Percentiles rank a stretch among this genome's conserved stretches.
These are phyloP conservation scores for Vanessa tameamea DNA, from an alignment of 1,140 invertebrate species.

Conservation along the genomic window DNA sequence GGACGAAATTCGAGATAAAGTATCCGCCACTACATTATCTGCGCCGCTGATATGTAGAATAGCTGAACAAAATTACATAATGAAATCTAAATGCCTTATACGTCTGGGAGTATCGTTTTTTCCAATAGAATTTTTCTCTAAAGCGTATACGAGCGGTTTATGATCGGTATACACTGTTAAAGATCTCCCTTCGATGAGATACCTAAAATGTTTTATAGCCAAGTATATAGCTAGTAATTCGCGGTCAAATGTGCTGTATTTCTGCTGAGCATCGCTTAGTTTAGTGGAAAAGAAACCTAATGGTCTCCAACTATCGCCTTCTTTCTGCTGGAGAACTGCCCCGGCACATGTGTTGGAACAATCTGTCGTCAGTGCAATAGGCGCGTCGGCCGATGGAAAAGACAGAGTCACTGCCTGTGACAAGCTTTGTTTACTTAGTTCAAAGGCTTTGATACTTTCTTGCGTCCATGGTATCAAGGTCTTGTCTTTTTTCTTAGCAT, in stretches of 20 bases:
- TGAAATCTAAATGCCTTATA: slow-evolving; percentile 25
- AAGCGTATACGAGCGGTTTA: slow-evolving; percentile 31
- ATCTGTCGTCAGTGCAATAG: slow-evolving; percentile 12
- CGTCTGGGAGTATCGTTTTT: slow-evolving; percentile 21
- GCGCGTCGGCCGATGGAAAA: too few relatives aligned
- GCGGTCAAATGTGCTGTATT: slow-evolving; percentile 2
- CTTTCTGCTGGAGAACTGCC: slow-evolving; percentile 13
- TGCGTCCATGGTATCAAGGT: neutral
- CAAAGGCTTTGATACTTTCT: neutral
- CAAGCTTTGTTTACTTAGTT: too few relatives aligned
- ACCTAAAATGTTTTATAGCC: slow-evolving; percentile 32
- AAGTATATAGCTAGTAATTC: slow-evolving; percentile 30
- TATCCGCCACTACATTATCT: slow-evolving; percentile 25
- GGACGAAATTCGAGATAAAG: slow-evolving; percentile 27
- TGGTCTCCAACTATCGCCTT: neutral
- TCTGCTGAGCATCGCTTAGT: neutral
- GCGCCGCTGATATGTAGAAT: slow-evolving; percentile 25
- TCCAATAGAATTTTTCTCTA: slow-evolving; percentile 30
- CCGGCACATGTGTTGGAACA: slow-evolving; percentile 12
- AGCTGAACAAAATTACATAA: slow-evolving; percentile 28
- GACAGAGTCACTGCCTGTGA: too few relatives aligned
- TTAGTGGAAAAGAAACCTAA: neutral
- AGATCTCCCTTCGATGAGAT: slow-evolving; percentile 34
- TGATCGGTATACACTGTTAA: slow-evolving; percentile 4
- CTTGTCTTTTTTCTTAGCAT: neutral